Evolutionary conservation across 2,888 invertebrate genomes (phyloP).

Genomic region (Patella pellucida): DNA sequence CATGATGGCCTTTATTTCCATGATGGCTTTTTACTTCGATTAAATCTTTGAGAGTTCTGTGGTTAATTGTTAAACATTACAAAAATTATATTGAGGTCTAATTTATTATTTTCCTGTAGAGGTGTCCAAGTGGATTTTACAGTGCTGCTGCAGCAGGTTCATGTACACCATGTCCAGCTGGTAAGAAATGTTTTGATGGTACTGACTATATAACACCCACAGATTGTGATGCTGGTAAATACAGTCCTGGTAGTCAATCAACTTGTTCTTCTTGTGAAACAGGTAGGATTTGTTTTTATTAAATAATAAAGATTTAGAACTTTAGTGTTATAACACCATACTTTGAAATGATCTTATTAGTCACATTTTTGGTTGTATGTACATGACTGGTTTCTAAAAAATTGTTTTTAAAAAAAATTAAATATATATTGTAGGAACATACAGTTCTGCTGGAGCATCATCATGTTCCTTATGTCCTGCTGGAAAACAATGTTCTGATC

Average conservation of each 20-base stretch:
- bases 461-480: constrained; percentile 61
- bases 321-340: no score
- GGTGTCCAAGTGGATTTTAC: constrained; percentile 58
- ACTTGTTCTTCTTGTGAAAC: constrained; percentile 47
- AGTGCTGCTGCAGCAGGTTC: constrained; percentile 46
- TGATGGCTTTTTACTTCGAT: no score
- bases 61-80: no score
- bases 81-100: no score
- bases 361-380: no score
- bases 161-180: constrained; percentile 61
- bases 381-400: no score
- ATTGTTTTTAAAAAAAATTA: neutral
- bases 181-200: constrained; percentile 59
- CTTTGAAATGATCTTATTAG: no score
- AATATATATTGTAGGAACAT: constrained; percentile 47
- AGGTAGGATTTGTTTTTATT: constrained; percentile 38
- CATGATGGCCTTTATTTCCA: no score
- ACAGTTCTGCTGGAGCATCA: constrained; percentile 51
- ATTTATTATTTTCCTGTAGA: constrained; percentile 33
- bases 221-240: constrained; percentile 53
- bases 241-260: constrained; percentile 49
- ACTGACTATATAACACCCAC: constrained; percentile 42
- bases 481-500: constrained; percentile 52
- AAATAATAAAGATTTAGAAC: no score
- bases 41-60: no score